These are phyloP conservation scores for Mimas tiliae DNA, from an alignment of 2,888 invertebrate species.

Conservation along the genomic window DNA sequence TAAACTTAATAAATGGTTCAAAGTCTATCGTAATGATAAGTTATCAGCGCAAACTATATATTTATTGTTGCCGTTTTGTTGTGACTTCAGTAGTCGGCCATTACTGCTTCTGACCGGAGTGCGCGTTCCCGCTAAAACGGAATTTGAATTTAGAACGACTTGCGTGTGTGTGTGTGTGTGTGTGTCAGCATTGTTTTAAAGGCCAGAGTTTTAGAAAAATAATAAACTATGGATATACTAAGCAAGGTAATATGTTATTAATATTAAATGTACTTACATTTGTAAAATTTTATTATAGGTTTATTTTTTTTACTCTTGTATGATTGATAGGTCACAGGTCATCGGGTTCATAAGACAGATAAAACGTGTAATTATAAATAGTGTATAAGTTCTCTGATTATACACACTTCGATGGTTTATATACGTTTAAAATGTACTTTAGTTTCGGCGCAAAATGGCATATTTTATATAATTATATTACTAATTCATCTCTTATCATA, in stretches of 20 bases:
- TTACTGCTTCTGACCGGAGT: constrained; percentile 11
- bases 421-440: not conserved
- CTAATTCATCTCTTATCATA: too few relatives aligned
- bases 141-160: constrained; percentile 7
- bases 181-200: constrained; percentile 21
- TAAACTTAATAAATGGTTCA: constrained; percentile 8
- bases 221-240: constrained; percentile 26
- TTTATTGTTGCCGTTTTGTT: constrained; percentile 27
- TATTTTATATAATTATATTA: too few relatives aligned
- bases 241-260: constrained; percentile 23
- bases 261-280: too few relatives aligned
- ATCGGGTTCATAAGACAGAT: constrained; percentile 22
- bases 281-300: too few relatives aligned
- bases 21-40: constrained; percentile 29
- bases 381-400: not conserved
- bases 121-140: constrained; percentile 10
- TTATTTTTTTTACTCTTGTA: not conserved
- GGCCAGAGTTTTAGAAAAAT: not conserved
- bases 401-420: too few relatives aligned
- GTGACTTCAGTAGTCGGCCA: constrained; percentile 19
- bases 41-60: constrained; percentile 26
- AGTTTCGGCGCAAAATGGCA: too few relatives aligned
- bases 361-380: constrained; percentile 6
- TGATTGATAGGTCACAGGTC: constrained; percentile 3
- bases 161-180: constrained; percentile 4